Evolutionary conservation across 2,888 invertebrate genomes (phyloP), one percentile per base, ranked within the genome.

Genomic region (Eledone cirrhosa): DNA sequence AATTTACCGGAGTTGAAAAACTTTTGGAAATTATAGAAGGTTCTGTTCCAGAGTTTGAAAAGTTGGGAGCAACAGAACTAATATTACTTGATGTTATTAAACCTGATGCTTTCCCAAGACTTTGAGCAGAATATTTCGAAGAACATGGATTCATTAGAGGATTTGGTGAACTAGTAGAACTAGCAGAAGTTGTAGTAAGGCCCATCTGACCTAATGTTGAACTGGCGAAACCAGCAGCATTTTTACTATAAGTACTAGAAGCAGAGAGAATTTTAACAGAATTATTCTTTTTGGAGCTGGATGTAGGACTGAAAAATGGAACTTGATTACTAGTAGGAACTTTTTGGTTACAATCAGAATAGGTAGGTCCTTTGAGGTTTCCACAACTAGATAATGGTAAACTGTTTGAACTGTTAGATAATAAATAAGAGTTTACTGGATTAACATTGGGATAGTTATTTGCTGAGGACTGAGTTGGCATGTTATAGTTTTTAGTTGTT

Each of bases 381-480:
- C 33, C 8, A 41, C 33, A n/a, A 41, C n/a, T 72, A n/a, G 72
- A n/a, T 41, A 72, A n/a, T 41, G 72, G 72, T 29, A 41, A 41
- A n/a, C n/a, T 72, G 31, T 72, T 72, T n/a, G 72, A 41, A 29
- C 31, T 72, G 72, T 72, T 72, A n/a, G 72, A 31, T 41, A 72
- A 72, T 72, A 72, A 72, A 72, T 72, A 72, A 72, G 72, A 14
- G 33, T 72, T 72, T 41, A 72, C 33, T 22, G 72, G 72, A 41
- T 72, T 72, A 41, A 41, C 16, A n/a, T 41, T 72, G n/a, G 72
- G 41, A 41, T n/a, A 72, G 41, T 72, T 72, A 33, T 72, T 72
- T 72, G 31, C 22, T 3, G 41, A 41, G 31, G 41, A n/a, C n/a
- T 72, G 72, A 19, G 33, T 41, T 13, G 72, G 41, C 33, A 72